Base-by-base conservation (phyloP, 2,888 invertebrate species). In the Nemurella pictetii region DNA sequence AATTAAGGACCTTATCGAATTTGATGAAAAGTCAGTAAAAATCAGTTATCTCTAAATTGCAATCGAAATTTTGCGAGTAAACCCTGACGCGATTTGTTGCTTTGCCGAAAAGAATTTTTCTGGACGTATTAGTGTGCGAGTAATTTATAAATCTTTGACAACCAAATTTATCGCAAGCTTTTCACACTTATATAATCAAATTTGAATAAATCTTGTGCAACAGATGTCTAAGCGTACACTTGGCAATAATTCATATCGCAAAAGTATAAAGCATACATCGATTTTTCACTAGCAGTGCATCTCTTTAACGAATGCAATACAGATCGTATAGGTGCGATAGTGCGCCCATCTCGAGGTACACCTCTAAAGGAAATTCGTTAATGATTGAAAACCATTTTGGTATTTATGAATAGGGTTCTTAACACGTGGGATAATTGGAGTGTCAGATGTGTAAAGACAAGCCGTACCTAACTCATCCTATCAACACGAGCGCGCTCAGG, bases 371-470 rank as follows among this genome's bases (percentile, higher is more conserved):
- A 30, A 30, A 78, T 78, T 78, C 30, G 30, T 78, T 78, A 78
- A 29, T 27, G 78, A 78, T 78, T 78, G 78, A 78, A 78, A 30
- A 78, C 78, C 28, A 30, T 78, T 30, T 78, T 29, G 55, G 55
- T 55, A 15, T 78, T 78, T 78, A 29, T 81, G 80, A 81, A 36
- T 81, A 36, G 32, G 5, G 29, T 81, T 81, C 35, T 81, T 36
- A 35, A 32, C 15, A n/a, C 26, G 32, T n/a, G n/a, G 5, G 55
- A 35, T 81, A 81, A 81, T 81, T 81, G 80, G 80, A 25, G 5
- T 81, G 80, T 81, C 80, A 81, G 80, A 81, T 25, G 3, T 32
- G 80, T 32, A 30, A 81, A 81, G 80, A 36, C 26, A 36, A 26
- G 80, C 15, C 80, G 32, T 32, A 29, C 78, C 78, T 78, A 30